Evolutionary conservation across 2,888 invertebrate genomes (phyloP).

Genomic region (Drosophila prolongata): DNA sequence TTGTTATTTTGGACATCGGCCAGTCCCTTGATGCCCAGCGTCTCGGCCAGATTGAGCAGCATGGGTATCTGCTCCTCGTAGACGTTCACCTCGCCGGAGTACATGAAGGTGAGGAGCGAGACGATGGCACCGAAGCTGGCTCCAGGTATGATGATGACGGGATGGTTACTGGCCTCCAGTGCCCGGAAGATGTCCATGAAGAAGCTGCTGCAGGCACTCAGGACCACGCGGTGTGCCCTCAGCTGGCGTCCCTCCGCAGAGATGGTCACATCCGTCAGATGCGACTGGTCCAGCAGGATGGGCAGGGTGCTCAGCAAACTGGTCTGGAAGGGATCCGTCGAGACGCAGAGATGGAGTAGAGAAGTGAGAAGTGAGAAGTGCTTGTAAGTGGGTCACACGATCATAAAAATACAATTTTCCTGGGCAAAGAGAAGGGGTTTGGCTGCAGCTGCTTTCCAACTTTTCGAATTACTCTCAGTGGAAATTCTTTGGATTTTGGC

Average conservation of each 20-base stretch:
- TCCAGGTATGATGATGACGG: slow-evolving; percentile 84
- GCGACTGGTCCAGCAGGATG: slow-evolving; percentile 91
- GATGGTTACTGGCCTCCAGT: slow-evolving; percentile 83
- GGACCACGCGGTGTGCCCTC: slow-evolving; percentile 93
- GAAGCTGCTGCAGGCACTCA: slow-evolving; percentile 96
- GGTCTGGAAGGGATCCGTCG: slow-evolving; percentile 85
- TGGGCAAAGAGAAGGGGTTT: slow-evolving; percentile 38
- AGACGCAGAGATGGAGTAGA: slow-evolving; percentile 36
- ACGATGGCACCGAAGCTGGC: slow-evolving; percentile 84
- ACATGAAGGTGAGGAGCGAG: slow-evolving; percentile 93
- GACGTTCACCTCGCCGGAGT: slow-evolving; percentile 94
- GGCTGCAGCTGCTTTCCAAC: slow-evolving; percentile 62
- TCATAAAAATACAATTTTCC: slow-evolving; percentile 67
- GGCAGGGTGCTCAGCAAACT: slow-evolving; percentile 91
- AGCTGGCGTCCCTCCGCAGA: slow-evolving; percentile 94
- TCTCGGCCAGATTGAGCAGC: slow-evolving; percentile 91
- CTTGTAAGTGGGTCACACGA: slow-evolving; percentile 59
- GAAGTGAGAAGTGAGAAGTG: slow-evolving; percentile 9
- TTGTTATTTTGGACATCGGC: slow-evolving; percentile 89
- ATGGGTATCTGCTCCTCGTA: slow-evolving; percentile 91
- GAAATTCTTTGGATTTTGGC: slow-evolving; percentile 79
- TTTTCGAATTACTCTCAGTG: slow-evolving; percentile 67
- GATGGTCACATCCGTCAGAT: slow-evolving; percentile 94
- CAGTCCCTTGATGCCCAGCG: slow-evolving; percentile 92
- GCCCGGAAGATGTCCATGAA: slow-evolving; percentile 92